Evolutionary conservation across 2,113 vertebrate genomes (phyloP), one percentile per base, ranked within the genome.

Genomic region (Saguinus imperator): DNA sequence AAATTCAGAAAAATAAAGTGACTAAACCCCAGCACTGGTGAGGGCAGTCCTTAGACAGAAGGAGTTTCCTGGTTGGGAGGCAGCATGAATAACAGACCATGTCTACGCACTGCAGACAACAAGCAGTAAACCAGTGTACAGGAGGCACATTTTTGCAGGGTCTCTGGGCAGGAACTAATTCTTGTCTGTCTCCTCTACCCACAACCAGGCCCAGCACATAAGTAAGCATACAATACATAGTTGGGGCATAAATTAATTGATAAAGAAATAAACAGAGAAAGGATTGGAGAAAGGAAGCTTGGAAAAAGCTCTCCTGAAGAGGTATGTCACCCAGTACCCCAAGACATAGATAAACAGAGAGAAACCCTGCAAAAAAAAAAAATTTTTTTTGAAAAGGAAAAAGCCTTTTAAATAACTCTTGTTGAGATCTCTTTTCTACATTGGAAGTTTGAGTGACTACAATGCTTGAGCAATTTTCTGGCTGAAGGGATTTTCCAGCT

Each of bases 401-500:
- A 87, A 20, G n/a, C 16, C 35, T 84, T 6, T 37, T 85, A 90
- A 94, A 75, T 48, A 81, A 43, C n/a, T 61, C 37, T 82, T 89
- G 66, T 52, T 55, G 85, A 95, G 45, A 79, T n/a, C 61, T 85
- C 16, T 68, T 91, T 77, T 85, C n/a, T 50, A 12, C 25, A 55
- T 17, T 76, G 52, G 52, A 81, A 77, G 57, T 81, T 52, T 85
- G 21, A 84, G 35, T 48, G 77, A 18, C 16, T 8, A 70, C 58
- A 72, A 73, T 29, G 12, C 9, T 80, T 23, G 6, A 66, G 32
- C 61, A 94, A 68, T 89, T 50, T 85, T 72, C 68, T 89, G 27
- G 20, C 23, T n/a, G 32, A 84, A 86, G 91, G 82, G 89, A 73
- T 89, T 96, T 93, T 96, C 95, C 87, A 97, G 48, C 37, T 35